Conservation (phyloP, 2,888 invertebrate genomes). For the Strigamia transsilvanica region DNA sequence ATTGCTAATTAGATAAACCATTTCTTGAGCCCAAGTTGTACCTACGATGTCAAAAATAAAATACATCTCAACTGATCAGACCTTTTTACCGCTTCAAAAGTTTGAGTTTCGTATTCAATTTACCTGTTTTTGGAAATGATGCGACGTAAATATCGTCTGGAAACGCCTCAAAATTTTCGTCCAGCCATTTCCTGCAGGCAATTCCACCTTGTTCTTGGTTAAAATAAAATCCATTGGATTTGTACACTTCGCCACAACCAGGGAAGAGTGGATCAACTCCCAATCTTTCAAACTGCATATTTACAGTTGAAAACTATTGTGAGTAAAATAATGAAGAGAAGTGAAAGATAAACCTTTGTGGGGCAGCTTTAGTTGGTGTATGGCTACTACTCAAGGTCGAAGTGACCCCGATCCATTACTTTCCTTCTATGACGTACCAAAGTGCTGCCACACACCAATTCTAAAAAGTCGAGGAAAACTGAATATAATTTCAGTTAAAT, state of each 20-base stretch:
- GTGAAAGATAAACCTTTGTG: too few relatives aligned
- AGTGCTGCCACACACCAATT: too few relatives aligned
- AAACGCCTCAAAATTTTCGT: conserved; percentile 72
- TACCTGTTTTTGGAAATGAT: conserved; percentile 77
- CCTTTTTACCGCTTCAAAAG: neutral
- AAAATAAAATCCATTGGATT: conserved; percentile 41
- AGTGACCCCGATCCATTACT: too few relatives aligned
- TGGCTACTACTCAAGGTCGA: too few relatives aligned
- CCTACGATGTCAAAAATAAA: conserved; percentile 59
- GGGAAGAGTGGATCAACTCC: conserved; percentile 50
- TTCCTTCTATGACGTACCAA: too few relatives aligned
- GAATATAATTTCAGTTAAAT: too few relatives aligned
- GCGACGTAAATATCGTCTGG: conserved; percentile 76
- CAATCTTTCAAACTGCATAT: conserved; percentile 1
- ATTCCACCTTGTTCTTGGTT: conserved; percentile 39
- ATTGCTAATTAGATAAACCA: conserved; percentile 89
- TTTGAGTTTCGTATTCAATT: conserved; percentile 12
- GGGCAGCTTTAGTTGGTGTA: too few relatives aligned
- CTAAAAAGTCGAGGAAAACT: too few relatives aligned
- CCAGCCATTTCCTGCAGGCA: neutral
- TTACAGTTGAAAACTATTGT: too few relatives aligned
- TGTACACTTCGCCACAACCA: conserved; percentile 5
- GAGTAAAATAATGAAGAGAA: too few relatives aligned
- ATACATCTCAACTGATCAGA: neutral
- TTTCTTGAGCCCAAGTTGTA: conserved; percentile 95